Evolutionary conservation across 53 echinoderm and acorn worm species (phyloP).

Genomic region (Echinometra lucunter): DNA sequence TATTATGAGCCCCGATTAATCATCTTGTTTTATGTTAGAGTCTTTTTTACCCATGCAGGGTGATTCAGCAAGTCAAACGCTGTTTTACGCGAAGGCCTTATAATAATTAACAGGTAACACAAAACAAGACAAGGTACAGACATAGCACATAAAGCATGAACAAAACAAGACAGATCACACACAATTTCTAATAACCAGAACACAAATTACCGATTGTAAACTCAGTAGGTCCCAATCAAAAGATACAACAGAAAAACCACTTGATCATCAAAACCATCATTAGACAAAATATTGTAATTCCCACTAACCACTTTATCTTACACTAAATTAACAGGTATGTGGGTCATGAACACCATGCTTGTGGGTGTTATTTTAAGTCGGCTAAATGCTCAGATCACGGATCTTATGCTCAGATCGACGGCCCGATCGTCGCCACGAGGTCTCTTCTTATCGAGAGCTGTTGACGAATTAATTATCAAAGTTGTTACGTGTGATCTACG

Average conservation of each 20-base stretch:
- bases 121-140: too few relatives aligned
- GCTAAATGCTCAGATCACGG: neutral
- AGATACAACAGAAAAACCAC: neutral
- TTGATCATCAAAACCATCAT: neutral
- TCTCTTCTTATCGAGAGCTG: neutral
- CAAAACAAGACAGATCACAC: too few relatives aligned
- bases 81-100: too few relatives aligned
- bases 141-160: too few relatives aligned
- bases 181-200: too few relatives aligned
- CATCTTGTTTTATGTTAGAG: too few relatives aligned
- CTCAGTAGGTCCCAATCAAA: neutral
- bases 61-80: too few relatives aligned
- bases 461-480: conserved; percentile 26
- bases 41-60: too few relatives aligned
- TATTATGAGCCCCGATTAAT: too few relatives aligned
- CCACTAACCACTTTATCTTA: neutral
- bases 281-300: neutral
- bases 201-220: too few relatives aligned
- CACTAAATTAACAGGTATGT: neutral
- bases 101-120: too few relatives aligned
- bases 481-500: neutral
- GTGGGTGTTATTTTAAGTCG: neutral
- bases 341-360: conserved; percentile 5
- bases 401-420: too few relatives aligned
- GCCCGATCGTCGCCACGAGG: neutral